These are phyloP conservation scores for Porites rus DNA, from an alignment of 92 coral and sea anemone species.

Conservation along the genomic window DNA sequence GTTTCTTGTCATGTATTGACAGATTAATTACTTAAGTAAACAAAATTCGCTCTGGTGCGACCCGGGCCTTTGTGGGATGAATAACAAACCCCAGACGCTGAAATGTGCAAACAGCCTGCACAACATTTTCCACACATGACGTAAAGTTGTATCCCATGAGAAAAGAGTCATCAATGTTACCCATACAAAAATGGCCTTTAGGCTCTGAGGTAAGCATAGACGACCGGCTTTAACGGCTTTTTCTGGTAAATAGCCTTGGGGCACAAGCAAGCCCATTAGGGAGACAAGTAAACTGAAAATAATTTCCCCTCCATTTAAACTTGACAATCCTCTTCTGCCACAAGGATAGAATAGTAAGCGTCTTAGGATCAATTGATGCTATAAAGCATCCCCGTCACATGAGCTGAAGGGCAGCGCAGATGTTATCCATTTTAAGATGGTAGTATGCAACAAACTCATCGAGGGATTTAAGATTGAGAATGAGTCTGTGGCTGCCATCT, in stretches of 20 bases:
- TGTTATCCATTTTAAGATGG: slow-evolving; percentile 61
- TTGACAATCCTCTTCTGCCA: slow-evolving; percentile 46
- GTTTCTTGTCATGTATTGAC: slow-evolving; percentile 11
- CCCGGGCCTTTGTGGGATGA: slow-evolving; percentile 23
- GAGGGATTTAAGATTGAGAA: slow-evolving; percentile 46
- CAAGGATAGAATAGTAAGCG: slow-evolving; percentile 64
- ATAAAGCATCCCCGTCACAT: slow-evolving; percentile 58
- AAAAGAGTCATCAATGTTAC: too few relatives aligned
- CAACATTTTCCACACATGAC: too few relatives aligned
- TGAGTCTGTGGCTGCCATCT: slow-evolving; percentile 40
- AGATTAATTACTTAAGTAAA: slow-evolving; percentile 20
- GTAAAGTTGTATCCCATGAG: too few relatives aligned
- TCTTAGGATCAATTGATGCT: slow-evolving; percentile 9
- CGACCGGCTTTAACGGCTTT: too few relatives aligned
- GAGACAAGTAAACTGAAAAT: slow-evolving; percentile 48
- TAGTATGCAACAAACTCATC: slow-evolving; percentile 45
- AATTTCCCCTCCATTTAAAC: slow-evolving; percentile 57
- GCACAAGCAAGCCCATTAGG: slow-evolving; percentile 53
- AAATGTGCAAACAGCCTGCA: too few relatives aligned
- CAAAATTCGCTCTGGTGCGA: too few relatives aligned
- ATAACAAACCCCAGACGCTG: too few relatives aligned
- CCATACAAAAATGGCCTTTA: too few relatives aligned
- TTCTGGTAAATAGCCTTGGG: slow-evolving; percentile 51
- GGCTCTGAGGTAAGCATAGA: too few relatives aligned
- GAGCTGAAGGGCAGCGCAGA: slow-evolving; percentile 44